Percentiles rank a stretch among this genome's conserved stretches.
Conservation (phyloP, 64 coral and sea anemone species). For the Montipora foliosa region DNA sequence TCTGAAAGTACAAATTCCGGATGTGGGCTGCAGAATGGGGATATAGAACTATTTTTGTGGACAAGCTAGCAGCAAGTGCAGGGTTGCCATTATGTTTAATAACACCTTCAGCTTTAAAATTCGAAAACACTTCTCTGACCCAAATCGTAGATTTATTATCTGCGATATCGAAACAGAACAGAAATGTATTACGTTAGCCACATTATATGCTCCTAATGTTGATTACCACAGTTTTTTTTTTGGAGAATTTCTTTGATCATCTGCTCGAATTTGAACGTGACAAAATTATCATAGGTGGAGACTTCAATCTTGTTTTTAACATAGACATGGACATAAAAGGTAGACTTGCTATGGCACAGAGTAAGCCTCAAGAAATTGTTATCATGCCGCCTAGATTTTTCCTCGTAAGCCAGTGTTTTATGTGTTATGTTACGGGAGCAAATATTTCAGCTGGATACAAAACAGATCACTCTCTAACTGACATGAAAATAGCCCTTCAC, state of each 20-base stretch:
- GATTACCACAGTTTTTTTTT: slow-evolving; percentile 4
- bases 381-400: slow-evolving; percentile 10
- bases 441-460: slow-evolving; percentile 21
- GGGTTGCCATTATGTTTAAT: no score
- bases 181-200: neutral
- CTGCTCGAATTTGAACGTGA: slow-evolving; percentile 3
- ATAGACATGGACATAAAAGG: slow-evolving; percentile 22
- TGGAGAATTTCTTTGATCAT: neutral
- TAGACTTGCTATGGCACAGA: neutral
- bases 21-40: slow-evolving; percentile 8
- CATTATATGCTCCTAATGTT: slow-evolving; percentile 4
- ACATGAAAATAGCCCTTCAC: neutral
- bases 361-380: neutral
- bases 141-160: slow-evolving; percentile 25
- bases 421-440: neutral
- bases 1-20: neutral
- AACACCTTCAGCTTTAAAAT: no score
- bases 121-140: neutral
- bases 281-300: slow-evolving; percentile 28
- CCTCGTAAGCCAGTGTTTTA: slow-evolving; percentile 5
- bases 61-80: no score
- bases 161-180: slow-evolving; percentile 12
- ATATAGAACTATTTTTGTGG: neutral
- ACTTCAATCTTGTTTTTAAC: slow-evolving; percentile 36
- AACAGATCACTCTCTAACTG: slow-evolving; percentile 7